Conservation (phyloP, 2,888 invertebrate species). For the Scrobipalpa atriplicella region DNA sequence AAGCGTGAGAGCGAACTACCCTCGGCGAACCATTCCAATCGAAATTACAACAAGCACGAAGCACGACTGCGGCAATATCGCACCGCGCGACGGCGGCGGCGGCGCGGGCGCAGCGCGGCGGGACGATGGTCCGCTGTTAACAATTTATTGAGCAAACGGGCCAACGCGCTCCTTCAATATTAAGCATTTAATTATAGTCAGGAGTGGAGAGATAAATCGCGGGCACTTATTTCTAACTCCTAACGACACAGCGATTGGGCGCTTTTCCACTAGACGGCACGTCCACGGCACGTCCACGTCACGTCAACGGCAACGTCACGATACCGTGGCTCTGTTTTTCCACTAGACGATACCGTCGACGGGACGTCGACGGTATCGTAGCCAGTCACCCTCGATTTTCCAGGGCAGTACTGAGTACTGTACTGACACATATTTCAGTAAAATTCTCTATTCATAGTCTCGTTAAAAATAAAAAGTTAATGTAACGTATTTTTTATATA, state of each 20-base stretch:
- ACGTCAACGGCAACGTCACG: too few relatives aligned
- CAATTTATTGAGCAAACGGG: constrained; percentile 65
- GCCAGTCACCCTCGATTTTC: too few relatives aligned
- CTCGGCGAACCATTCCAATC: constrained; percentile 62
- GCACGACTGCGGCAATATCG: constrained; percentile 68
- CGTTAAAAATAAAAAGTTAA: too few relatives aligned
- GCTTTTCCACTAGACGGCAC: too few relatives aligned
- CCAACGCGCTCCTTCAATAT: constrained; percentile 70
- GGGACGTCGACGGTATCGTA: too few relatives aligned
- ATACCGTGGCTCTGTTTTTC: too few relatives aligned
- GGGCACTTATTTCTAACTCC: constrained; percentile 72
- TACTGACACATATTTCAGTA: too few relatives aligned
- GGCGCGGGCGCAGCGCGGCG: constrained; percentile 36
- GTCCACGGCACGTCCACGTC: too few relatives aligned
- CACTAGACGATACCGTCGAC: too few relatives aligned
- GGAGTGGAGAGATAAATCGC: constrained; percentile 68
- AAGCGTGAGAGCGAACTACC: constrained; percentile 76
- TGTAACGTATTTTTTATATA: too few relatives aligned
- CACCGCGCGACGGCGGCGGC: constrained; percentile 45
- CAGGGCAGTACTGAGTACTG: too few relatives aligned
- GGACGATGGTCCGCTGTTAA: constrained; percentile 44
- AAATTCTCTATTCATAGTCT: too few relatives aligned
- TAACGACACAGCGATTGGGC: constrained; percentile 68
- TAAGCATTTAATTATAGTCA: constrained; percentile 76
- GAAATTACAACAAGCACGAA: constrained; percentile 72